Evolutionary conservation across 2,888 invertebrate genomes (phyloP).

Genomic region (Nezara viridula): DNA sequence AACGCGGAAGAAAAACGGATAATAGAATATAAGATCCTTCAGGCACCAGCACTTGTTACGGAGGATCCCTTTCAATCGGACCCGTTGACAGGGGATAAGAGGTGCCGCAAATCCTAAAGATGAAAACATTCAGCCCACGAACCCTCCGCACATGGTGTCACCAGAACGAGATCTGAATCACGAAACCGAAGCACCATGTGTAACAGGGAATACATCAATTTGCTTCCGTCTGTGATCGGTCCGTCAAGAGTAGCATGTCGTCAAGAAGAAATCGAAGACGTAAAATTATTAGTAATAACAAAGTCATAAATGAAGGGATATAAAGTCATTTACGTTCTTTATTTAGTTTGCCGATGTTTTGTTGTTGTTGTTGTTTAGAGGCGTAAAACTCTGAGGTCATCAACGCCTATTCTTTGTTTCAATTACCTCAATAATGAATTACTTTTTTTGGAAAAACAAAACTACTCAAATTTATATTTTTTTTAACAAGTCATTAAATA

Average conservation of each 20-base stretch:
- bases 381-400: too few relatives aligned
- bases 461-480: too few relatives aligned
- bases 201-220: not conserved
- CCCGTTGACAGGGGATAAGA: slow-evolving; percentile 3
- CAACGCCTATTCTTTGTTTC: too few relatives aligned
- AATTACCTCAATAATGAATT: too few relatives aligned
- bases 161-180: not conserved
- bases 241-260: not conserved
- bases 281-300: too few relatives aligned
- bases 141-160: not conserved
- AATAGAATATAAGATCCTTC: not conserved
- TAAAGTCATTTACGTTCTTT: too few relatives aligned
- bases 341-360: too few relatives aligned
- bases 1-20: not conserved
- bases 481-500: too few relatives aligned
- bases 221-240: not conserved
- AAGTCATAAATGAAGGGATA: too few relatives aligned
- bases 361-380: too few relatives aligned
- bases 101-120: slow-evolving; percentile 8
- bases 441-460: too few relatives aligned
- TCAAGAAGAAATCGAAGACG: not conserved
- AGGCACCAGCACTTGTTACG: not conserved
- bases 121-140: slow-evolving; percentile 16
- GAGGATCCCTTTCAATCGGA: not conserved
- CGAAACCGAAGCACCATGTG: not conserved